Percentiles rank a stretch among this genome's conserved stretches.
These are phyloP conservation scores for Crossoptilon crossoptilon DNA, from an alignment of 2,797 vertebrate species.

Conservation along the genomic window DNA sequence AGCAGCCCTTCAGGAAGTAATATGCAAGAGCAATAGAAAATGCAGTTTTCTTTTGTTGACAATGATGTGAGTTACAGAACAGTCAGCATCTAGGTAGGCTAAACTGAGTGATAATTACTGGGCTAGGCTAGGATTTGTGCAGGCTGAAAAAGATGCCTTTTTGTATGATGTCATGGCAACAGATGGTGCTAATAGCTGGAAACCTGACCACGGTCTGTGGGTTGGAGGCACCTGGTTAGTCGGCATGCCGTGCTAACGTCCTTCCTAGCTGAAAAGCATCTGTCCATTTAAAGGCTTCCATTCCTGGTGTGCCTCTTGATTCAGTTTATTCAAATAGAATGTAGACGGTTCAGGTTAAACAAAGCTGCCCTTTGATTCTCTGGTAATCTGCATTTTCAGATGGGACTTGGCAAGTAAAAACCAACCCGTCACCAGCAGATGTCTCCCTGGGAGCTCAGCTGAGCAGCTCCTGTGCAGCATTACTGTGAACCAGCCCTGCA, in stretches of 20 bases:
- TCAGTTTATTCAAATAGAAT: not conserved
- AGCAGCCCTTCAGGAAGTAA: not conserved
- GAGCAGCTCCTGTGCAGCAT: not conserved
- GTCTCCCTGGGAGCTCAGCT: constrained; percentile 30
- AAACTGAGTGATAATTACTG: rapidly evolving
- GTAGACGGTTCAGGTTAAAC: not conserved
- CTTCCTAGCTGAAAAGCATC: not conserved
- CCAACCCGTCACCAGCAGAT: not conserved
- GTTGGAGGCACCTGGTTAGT: not conserved
- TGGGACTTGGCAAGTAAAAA: not conserved
- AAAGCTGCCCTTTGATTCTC: rapidly evolving
- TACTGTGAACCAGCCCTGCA: not conserved
- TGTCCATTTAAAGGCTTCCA: not conserved
- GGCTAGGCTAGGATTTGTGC: not conserved
- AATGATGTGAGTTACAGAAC: rapidly evolving
- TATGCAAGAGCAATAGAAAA: not conserved
- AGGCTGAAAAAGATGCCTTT: not conserved
- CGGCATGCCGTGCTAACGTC: rapidly evolving
- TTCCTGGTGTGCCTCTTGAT: not conserved
- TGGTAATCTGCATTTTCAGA: not conserved
- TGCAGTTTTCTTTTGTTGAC: not conserved
- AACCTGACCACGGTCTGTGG: not conserved
- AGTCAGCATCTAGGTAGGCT: not conserved
- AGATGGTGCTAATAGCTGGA: constrained; percentile 57
- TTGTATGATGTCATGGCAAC: constrained; percentile 9